Base-by-base conservation (phyloP, 1,140 invertebrate species). In the Chymomyza costata region DNA sequence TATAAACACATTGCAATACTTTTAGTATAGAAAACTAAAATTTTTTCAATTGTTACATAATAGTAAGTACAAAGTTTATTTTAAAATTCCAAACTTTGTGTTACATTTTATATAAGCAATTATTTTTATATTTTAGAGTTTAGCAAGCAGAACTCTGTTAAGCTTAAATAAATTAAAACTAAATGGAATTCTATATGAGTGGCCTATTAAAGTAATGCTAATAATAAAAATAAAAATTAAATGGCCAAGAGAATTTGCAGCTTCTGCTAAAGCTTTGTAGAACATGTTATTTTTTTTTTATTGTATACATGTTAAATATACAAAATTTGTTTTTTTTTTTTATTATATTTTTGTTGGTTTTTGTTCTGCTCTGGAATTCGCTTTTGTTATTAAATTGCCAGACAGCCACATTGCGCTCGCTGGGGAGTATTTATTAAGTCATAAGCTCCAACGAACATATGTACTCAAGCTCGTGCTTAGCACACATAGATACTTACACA, bases 311-410 rank as follows among this genome's bases (percentile, higher is more conserved):
- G 25, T 28, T 6, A 10, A 28, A 28, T 28, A 6, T 28, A 28
- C 5, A 28, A 28, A 28, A 28, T 28, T 28, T 10, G 6, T 10
- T 15, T 14, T 8, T 32, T 28, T 16, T 30, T 14, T 38, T 18
- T n/a, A 7, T 34, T 11, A 19, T 38, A 21, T 14, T 39, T 40
- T 31, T 44, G 35, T 30, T 35, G 28, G 3, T 45, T 15, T 32
- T 25, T 6, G 7, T 21, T 6, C 40, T 10, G 1, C 2, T 10
- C 13, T n/a, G 11, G n/a, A 18, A 58, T 71, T 66, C 71, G 71
- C 66, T 69, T 56, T 78, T 65, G 71, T 71, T 76, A 76, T 78
- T 76, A 76, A 71, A 76, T 78, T 76, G 71, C 71, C 71, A 76
- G 71, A 66, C 41, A 7, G 13, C 13, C 70, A 78, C 71, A 71